Conservation (phyloP, 1,140 invertebrate species). For the Hylyphantes graminicola region DNA sequence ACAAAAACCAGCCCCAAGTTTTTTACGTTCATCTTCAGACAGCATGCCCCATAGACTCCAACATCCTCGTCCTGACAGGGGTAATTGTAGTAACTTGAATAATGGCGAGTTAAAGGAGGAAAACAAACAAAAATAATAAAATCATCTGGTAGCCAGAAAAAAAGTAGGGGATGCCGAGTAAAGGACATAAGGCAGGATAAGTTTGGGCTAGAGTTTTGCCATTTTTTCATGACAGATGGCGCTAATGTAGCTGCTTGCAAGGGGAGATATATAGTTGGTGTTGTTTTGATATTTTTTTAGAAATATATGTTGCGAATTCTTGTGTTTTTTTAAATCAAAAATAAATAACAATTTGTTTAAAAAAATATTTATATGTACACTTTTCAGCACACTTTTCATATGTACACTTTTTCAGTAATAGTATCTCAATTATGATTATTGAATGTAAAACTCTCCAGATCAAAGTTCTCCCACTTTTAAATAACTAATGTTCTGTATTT, state of each 20-base stretch:
- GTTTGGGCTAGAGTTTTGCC: slow-evolving; percentile 8
- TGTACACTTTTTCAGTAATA: too few species aligned
- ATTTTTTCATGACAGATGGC: slow-evolving; percentile 54
- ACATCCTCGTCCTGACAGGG: slow-evolving; percentile 25
- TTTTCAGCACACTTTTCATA: too few species aligned
- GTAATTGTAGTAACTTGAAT: slow-evolving; percentile 57
- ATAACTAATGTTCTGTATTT: too few species aligned
- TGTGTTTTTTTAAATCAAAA: too few species aligned
- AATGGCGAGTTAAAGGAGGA: slow-evolving; percentile 22
- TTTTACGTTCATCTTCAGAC: neutral
- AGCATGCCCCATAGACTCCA: slow-evolving; percentile 32
- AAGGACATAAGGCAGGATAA: slow-evolving; percentile 20
- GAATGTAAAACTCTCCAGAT: too few species aligned
- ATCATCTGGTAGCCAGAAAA: neutral
- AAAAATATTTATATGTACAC: too few species aligned
- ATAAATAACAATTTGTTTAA: too few species aligned
- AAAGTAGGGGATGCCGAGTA: slow-evolving; percentile 5
- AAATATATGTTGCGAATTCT: too few species aligned
- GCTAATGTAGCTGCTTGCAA: slow-evolving; percentile 50
- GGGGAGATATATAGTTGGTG: neutral
- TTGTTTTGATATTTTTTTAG: too few species aligned
- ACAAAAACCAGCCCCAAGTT: too few species aligned
- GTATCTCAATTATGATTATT: too few species aligned
- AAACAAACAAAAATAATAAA: neutral
- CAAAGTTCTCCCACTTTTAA: too few species aligned